Evolutionary conservation across 1,140 invertebrate species (phyloP), one percentile per base, ranked within the genome.

Genomic region (Littorina saxatilis): DNA sequence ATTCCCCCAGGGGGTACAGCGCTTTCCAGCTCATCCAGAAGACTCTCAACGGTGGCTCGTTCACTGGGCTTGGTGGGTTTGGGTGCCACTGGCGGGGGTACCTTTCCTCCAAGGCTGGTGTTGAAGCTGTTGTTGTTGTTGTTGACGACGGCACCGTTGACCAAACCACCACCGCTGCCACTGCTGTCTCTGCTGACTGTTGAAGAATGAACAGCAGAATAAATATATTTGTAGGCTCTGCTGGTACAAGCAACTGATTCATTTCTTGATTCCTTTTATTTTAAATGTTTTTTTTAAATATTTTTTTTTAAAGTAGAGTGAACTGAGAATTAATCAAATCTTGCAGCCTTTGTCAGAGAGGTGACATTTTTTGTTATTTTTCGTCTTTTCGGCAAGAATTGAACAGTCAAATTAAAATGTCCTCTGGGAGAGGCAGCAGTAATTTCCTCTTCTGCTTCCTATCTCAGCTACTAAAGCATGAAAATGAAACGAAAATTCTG

Each of bases 11-110:
- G 79, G n/a, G 92, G 91, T 27, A 91, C 87, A n/a, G 87, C 82
- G 70, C 84, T 87, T 72, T 93, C 91, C 70, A 98, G 93, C 91
- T 98, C 96, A 83, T 98, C 97, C 23, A 98, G 92, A 32, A 98
- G 94, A 84, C 96, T 96, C 91, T 98, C 97, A 66, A 98, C 96
- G 0, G 96, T 95, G 23, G 80, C 82, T 40, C 88, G 82, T 43
- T 87, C 81, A 47, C 82, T 83, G 39, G 79, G 80, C 29, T 86
- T 79, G 39, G 61, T 72, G 23, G 88, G 87, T 79, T 91, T 90
- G 9, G 88, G 88, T 9, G 88, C 94, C 27, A 90, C 87, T 47
- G 84, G 84, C 4, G 87, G 86, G 11, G 88, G 85, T 23, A 70
- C 66, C 11, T 50, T 40, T 40, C 75, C 84, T n/a, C 81, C 79